Evolutionary conservation across 2,888 invertebrate species (phyloP).

Genomic region (Drosophila merina): DNA sequence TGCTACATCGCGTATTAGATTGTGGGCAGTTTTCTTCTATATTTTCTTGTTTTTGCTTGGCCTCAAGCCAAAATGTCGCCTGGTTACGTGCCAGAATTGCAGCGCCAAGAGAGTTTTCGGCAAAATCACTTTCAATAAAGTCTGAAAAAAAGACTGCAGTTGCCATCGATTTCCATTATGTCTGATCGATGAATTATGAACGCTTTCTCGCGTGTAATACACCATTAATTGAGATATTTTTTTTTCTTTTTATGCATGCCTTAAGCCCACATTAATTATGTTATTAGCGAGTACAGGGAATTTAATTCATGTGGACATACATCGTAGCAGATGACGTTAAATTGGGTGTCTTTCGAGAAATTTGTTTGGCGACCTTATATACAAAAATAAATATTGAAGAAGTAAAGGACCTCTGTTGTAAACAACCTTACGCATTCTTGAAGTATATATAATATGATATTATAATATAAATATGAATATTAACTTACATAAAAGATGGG

Average conservation of each 20-base stretch:
- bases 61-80: conserved; percentile 56
- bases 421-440: too few species aligned
- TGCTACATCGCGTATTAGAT: conserved; percentile 43
- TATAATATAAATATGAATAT: too few species aligned
- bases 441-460: too few species aligned
- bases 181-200: conserved; percentile 63
- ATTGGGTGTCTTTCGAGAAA: not conserved
- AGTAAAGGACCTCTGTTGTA: not conserved
- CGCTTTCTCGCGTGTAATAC: conserved; percentile 30
- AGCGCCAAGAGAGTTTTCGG: conserved; percentile 52
- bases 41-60: conserved; percentile 51
- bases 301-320: not conserved
- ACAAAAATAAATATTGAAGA: conserved; percentile 6
- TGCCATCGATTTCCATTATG: conserved; percentile 66
- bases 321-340: not conserved
- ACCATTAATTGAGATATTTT: conserved; percentile 25
- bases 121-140: conserved; percentile 62
- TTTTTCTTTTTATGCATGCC: conserved; percentile 12
- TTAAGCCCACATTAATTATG: conserved; percentile 22
- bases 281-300: conserved; percentile 1
- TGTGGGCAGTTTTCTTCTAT: conserved; percentile 32
- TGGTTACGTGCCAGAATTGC: conserved; percentile 66
- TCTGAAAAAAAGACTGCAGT: conserved; percentile 42
- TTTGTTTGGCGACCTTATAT: not conserved
- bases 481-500: too few species aligned